Evolutionary conservation across 2,888 invertebrate species (phyloP), one percentile per base, ranked within the genome.

Genomic region (Eristalis intricaria): DNA sequence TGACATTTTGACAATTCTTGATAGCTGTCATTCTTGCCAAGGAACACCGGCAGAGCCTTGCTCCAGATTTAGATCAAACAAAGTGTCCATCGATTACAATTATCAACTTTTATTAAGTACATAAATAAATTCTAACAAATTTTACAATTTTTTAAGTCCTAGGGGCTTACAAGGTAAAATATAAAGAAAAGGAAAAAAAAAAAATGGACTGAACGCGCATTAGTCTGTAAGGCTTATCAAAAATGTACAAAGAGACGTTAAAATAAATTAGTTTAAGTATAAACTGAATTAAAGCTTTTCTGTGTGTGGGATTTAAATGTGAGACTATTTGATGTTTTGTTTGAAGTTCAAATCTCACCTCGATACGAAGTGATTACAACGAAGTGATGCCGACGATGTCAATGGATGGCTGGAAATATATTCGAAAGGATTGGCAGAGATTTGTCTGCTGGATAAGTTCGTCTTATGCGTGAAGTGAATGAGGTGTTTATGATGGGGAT

Each of bases 71-170:
- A 26, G 5, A 32, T 8, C 1, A 86, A 8, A 26, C 19, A 66
- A 90, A 0, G 90, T 89, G 89, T 10, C 89, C 83, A 0, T 73
- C 77, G 22, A n/a, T 77, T 2, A 68, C 63, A 73, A 71, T 23
- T 63, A 71, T 56, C 74, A 60, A 7, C 56, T 71, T 81, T 80
- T 76, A 81, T 84, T 80, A 80, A 81, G 76, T 71, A 80, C 50
- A 84, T 84, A 81, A 81, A 81, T 84, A 81, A 32, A 10, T 65
- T 78, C 68, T 81, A 84, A 84, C 81, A 84, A 80, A n/a, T 76
- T 71, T 60, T 66, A 58, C 66, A 43, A 68, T 76, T 84, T 65
- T 71, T 75, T 50, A 50, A 50, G 50, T 50, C 50, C n/a, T 50
- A 50, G 19, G 8, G 38, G 65, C 80, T 71, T 71, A 29, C 3